Conservation (phyloP, 2,113 vertebrate genomes). For the Alethe castanea region DNA sequence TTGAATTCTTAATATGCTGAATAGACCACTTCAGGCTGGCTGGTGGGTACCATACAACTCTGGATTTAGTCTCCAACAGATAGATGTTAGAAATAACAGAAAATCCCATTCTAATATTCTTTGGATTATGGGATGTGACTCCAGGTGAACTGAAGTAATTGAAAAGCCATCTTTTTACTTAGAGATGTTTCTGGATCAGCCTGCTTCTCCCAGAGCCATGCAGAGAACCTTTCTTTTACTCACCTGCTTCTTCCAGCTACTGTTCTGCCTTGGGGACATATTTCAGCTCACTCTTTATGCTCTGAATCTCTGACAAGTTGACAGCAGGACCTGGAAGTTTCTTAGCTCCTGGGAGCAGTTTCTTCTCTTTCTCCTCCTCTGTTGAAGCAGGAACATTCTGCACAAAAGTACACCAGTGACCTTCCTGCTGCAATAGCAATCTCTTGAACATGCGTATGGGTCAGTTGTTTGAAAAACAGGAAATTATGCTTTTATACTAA, state of each 20-base stretch:
- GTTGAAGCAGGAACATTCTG: constrained; percentile 56
- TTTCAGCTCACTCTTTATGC: constrained; percentile 91
- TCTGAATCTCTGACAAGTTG: constrained; percentile 94
- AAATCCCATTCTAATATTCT: background rate
- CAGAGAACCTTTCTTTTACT: constrained; percentile 37
- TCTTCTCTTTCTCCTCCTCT: constrained; percentile 84
- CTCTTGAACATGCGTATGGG: background rate
- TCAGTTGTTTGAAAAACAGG: background rate
- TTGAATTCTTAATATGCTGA: background rate
- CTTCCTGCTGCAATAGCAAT: background rate
- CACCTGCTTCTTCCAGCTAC: constrained; percentile 67
- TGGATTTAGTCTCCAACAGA: background rate
- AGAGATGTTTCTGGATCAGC: background rate
- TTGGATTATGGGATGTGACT: background rate
- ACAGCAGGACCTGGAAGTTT: constrained; percentile 91
- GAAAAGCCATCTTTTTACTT: background rate
- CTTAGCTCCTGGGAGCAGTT: constrained; percentile 85
- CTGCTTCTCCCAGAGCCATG: background rate
- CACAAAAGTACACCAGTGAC: constrained; percentile 9
- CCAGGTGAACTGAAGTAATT: background rate
- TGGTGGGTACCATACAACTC: background rate
- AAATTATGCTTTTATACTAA: background rate
- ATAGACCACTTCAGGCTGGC: background rate
- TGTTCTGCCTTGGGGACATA: constrained; percentile 80
- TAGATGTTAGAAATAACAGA: background rate